Conservation (phyloP, 2,888 invertebrate genomes). For the Allygus modestus region DNA sequence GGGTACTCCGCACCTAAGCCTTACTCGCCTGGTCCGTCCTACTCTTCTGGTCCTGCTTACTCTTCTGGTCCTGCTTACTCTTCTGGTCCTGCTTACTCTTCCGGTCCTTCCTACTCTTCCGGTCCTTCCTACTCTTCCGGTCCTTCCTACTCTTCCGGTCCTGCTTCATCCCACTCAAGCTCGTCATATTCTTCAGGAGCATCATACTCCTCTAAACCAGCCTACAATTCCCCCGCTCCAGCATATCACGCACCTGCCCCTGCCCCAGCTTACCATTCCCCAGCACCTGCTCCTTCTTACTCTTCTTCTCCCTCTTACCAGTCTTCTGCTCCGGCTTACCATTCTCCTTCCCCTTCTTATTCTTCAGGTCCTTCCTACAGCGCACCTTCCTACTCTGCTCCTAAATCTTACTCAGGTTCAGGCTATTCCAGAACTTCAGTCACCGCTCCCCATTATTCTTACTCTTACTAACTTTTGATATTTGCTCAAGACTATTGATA, state of each 20-base stretch:
- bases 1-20: constrained; percentile 49
- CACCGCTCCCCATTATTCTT: constrained; percentile 48
- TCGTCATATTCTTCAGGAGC: constrained; percentile 6
- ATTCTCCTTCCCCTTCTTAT: constrained; percentile 26
- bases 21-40: neutral
- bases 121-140: neutral
- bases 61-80: constrained; percentile 10
- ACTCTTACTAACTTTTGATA: constrained; percentile 45
- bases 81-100: constrained; percentile 19
- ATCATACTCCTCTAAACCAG: neutral
- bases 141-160: constrained; percentile 6
- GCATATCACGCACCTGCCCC: constrained; percentile 40
- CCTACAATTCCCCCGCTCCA: neutral
- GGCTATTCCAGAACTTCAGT: constrained; percentile 37
- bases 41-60: constrained; percentile 16
- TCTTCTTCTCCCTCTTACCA: constrained; percentile 20
- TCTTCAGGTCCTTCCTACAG: constrained; percentile 26
- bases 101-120: constrained; percentile 11
- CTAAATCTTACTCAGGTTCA: constrained; percentile 22
- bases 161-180: neutral
- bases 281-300: constrained; percentile 10
- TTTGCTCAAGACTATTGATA: constrained; percentile 17
- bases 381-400: constrained; percentile 64
- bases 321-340: constrained; percentile 12
- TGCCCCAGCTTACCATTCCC: constrained; percentile 29